Base-by-base conservation (phyloP, 2,113 vertebrate species). In the Hassar affinis region DNA sequence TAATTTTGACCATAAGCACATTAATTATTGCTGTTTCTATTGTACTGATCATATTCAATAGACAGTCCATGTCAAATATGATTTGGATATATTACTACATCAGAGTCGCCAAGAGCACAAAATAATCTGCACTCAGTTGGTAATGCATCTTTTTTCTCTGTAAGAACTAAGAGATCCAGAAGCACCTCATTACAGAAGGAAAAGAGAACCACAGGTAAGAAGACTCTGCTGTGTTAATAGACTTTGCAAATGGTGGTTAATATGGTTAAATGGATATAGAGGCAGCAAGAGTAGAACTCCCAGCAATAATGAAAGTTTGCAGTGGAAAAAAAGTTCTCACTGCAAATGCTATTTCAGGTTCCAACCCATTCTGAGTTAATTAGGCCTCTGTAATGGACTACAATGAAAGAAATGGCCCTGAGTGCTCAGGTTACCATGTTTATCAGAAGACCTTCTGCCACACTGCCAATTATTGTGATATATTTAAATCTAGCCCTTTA, bases 231-330 rank as follows among this genome's bases (percentile, higher is more conserved):
- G 56, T 86, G 82, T 85, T 90, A 88, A 91, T 87, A 86, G 80
- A 87, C 82, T 88, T 86, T 84, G 49, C 49, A 59, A 75, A 59
- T 45, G 15, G 75, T 68, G 86, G 64, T 85, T 89, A 90, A 90
- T 87, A 80, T 85, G 75, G 80, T 88, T 81, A 72, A 66, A 68
- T 35, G 61, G 57, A 86, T 66, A 33, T 52, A 79, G 17, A 77
- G 83, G 80, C 62, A 75, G 78, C 18, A 64, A 78, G 83, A 80
- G 66, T 79, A 66, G 64, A 78, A 83, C 76, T 84, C 49, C 66
- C 83, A 72, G 62, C 66, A 42, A 57, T 88, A 88, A 86, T 87
- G 56, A 84, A 72, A 78, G 25, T 61, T 79, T 72, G 62, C 25
- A 57, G 25, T 79, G 20, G 30, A 49, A 79, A 71, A 75, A 82